These are phyloP conservation scores for Tyria jacobaeae DNA, from an alignment of 2,888 invertebrate species.

Conservation along the genomic window DNA sequence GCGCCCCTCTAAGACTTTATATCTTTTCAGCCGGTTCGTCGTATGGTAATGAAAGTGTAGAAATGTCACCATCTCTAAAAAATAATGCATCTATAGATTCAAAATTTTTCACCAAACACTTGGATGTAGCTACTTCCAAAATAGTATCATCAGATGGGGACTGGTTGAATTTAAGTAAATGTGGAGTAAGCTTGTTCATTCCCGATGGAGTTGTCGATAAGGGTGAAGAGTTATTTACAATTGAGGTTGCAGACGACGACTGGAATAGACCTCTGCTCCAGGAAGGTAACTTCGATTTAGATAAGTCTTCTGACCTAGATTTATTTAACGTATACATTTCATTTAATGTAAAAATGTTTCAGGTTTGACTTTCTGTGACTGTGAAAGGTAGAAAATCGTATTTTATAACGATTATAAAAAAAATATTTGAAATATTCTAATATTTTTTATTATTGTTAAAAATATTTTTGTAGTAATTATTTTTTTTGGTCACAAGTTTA, in stretches of 20 bases:
- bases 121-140: constrained; percentile 79
- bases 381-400: too few species aligned
- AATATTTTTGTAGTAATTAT: too few species aligned
- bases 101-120: constrained; percentile 62
- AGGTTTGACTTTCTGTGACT: too few species aligned
- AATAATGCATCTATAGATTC: constrained; percentile 79
- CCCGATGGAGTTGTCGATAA: constrained; percentile 96
- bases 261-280: constrained; percentile 94
- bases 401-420: too few species aligned
- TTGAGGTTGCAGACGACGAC: constrained; percentile 96
- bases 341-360: constrained; percentile 10
- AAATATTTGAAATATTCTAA: too few species aligned
- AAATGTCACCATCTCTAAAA: constrained; percentile 79
- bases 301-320: constrained; percentile 31
- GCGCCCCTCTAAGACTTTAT: background rate
- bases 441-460: too few species aligned
- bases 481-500: too few species aligned
- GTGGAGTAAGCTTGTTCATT: constrained; percentile 93
- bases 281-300: constrained; percentile 82
- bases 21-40: constrained; percentile 77
- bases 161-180: constrained; percentile 89
- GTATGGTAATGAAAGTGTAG: constrained; percentile 82
- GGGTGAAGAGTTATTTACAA: constrained; percentile 93
- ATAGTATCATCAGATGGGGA: constrained; percentile 87
- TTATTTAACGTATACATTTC: constrained; percentile 8